These are phyloP conservation scores for Saxicola maurus DNA, from an alignment of 2,797 vertebrate genomes.

Conservation along the genomic window DNA sequence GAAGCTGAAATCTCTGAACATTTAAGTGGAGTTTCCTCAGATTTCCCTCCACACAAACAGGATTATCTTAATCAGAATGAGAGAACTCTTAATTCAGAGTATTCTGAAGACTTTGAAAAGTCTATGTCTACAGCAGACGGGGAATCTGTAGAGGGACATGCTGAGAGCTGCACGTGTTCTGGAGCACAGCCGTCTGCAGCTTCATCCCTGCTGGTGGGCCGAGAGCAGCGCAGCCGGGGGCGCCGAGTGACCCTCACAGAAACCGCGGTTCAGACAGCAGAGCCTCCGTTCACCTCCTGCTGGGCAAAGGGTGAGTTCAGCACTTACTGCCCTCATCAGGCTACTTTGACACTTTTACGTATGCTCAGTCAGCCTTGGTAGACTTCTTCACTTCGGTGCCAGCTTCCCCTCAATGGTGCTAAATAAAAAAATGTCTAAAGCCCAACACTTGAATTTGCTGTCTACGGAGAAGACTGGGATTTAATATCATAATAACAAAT, in stretches of 20 bases:
- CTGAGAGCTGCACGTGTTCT: neutral
- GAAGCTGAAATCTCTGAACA: slow-evolving; percentile 73
- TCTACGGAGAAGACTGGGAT: neutral
- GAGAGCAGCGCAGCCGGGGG: fast-evolving
- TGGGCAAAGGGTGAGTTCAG: slow-evolving; percentile 71
- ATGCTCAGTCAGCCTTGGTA: neutral
- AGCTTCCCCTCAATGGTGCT: neutral
- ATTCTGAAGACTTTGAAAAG: slow-evolving; percentile 68
- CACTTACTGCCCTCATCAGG: fast-evolving
- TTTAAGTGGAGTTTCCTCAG: slow-evolving; percentile 39
- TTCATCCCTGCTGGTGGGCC: fast-evolving
- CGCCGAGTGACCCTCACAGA: slow-evolving; percentile 65
- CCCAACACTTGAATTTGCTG: neutral
- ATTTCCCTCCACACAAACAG: neutral
- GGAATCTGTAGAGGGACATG: neutral
- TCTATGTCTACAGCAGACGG: neutral
- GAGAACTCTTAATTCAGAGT: neutral
- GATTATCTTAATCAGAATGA: neutral
- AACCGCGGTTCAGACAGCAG: slow-evolving; percentile 75
- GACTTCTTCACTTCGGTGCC: neutral
- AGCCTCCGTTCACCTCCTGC: slow-evolving; percentile 19
- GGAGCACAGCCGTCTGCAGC: neutral
- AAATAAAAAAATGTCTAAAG: neutral
- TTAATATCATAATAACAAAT: neutral
- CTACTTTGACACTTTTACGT: neutral